phyloP scores from a whole-genome alignment of 2,797 vertebrate genomes.

The Odontamblyopus lacepedii region DNA sequence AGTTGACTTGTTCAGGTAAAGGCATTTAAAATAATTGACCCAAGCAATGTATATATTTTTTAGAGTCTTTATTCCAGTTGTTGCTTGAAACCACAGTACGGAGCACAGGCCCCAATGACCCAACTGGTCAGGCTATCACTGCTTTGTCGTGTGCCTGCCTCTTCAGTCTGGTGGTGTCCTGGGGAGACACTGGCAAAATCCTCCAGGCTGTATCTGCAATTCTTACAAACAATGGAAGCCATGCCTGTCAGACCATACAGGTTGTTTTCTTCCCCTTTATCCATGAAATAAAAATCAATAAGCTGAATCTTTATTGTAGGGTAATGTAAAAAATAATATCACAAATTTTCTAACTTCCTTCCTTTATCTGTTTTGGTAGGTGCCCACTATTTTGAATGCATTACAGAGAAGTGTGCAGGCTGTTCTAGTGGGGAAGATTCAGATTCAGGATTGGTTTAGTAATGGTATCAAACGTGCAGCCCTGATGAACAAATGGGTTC shows the following conservation, averaged over 20 bases:
- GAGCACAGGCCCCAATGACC: conserved; percentile 94
- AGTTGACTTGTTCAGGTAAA: not conserved
- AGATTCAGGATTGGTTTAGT: conserved; percentile 99
- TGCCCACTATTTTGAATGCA: conserved; percentile 95
- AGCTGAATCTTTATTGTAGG: not conserved
- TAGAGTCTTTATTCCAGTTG: conserved; percentile 95
- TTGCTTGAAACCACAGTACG: conserved; percentile 96
- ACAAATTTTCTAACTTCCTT: not conserved
- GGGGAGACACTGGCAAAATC: conserved; percentile 97
- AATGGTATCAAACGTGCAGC: conserved; percentile 98
- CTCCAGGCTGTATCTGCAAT: conserved; percentile 97
- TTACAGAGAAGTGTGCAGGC: conserved; percentile 97
- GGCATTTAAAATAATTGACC: not conserved
- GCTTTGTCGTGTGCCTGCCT: conserved; percentile 97
- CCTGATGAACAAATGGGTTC: conserved; percentile 96
- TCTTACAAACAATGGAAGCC: conserved; percentile 98
- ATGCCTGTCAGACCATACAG: conserved; percentile 98
- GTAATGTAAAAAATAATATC: not conserved
- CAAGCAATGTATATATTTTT: not conserved
- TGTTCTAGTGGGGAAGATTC: conserved; percentile 97
- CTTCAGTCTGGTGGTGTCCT: conserved; percentile 96
- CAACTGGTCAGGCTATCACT: conserved; percentile 93
- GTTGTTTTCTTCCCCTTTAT: conserved; percentile 58
- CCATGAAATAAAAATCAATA: not conserved
- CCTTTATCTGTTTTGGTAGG: conserved; percentile 70